Evolutionary conservation across 1,140 invertebrate species (phyloP), one percentile per base, ranked within the genome.

Genomic region (silkworm (Bombyx mori)): DNA sequence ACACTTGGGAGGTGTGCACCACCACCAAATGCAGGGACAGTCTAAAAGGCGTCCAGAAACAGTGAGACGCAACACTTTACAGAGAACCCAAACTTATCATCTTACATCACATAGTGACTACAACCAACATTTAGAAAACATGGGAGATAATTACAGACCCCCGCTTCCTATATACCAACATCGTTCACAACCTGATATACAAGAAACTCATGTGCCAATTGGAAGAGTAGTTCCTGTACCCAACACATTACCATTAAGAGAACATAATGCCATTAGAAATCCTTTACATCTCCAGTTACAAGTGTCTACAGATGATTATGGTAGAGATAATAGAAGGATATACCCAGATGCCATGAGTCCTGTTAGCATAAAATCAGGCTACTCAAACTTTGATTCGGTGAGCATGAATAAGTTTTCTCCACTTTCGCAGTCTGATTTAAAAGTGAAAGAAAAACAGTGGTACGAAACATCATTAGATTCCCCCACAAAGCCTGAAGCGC

Each of bases 381-480:
- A 79, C 54, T 83, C 80, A 45, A 82, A 82, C 56, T 84, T 82
- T 72, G 83, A 85, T 63, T 82, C 79, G 8, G 77, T 83, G 9
- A 82, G 82, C 52, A 78, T 84, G 74, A 80, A 75, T 50, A 85
- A 84, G 57, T 85, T 79, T 55, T 84, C 80, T 42, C 83, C 82
- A 51, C 61, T 80, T 5, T 83, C 77, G 6, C 81, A 85, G 60
- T 57, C 61, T 9, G 86, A 88, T 46, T 69, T 69, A 47, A 86
- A 82, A 69, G 62, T 78, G 0, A 87, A 88, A 67, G 91, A 93
- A 65, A 93, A 93, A 68, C 92, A 93, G 54, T 94, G 93, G 93
- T 92, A 92, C 73, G 93, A 94, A 77, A 93, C 92, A 1, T 92
- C 92, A 7, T 72, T 94, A 49, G 93, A 94, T 82, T 90, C 91